phyloP scores from a whole-genome alignment of 2,113 vertebrate genomes.

The Strix aluco region DNA sequence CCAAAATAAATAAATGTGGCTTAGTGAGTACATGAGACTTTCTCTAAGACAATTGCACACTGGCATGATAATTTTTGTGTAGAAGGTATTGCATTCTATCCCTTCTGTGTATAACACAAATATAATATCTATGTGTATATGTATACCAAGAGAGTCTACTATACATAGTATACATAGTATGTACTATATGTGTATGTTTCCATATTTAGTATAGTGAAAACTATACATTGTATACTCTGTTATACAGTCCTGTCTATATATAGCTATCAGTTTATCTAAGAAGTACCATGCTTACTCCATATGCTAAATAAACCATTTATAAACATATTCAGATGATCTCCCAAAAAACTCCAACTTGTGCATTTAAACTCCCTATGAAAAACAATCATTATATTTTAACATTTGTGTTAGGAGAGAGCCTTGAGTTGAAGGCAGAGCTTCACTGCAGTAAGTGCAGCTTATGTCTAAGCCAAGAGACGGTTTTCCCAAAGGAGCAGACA shows the following conservation, averaged over 20 bases:
- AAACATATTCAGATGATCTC: background rate
- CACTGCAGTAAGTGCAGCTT: background rate
- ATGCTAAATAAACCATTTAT: background rate
- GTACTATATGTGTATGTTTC: background rate
- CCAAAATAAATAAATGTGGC: background rate
- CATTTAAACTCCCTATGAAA: background rate
- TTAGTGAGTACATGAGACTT: background rate
- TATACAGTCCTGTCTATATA: background rate
- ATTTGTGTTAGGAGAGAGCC: background rate
- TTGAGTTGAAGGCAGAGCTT: background rate
- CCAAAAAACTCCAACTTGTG: accelerated
- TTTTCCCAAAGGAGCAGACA: background rate
- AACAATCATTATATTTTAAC: background rate
- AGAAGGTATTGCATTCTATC: background rate
- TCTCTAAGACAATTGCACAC: background rate
- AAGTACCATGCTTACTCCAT: background rate
- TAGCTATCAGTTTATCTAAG: background rate
- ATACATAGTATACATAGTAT: background rate
- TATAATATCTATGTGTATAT: background rate
- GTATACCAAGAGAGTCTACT: background rate
- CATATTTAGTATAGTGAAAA: background rate
- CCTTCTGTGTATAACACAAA: background rate
- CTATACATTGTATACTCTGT: background rate
- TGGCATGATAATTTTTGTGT: background rate
- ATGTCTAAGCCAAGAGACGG: background rate